Evolutionary conservation across 2,113 vertebrate genomes (phyloP).

Genomic region (Clupea harengus): DNA sequence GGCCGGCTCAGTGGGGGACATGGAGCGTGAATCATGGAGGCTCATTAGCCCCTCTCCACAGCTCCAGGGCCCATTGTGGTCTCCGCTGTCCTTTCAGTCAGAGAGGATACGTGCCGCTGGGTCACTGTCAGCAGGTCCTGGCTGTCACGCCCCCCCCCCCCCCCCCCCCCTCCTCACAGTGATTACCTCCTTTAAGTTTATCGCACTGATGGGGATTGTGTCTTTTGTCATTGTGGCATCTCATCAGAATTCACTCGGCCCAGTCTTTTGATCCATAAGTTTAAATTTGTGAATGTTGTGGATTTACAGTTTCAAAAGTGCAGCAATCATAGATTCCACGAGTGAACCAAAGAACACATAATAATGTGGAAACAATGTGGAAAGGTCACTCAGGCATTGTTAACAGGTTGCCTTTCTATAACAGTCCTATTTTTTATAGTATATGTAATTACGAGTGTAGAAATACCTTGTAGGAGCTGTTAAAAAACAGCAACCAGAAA

Average conservation of each 20-base stretch:
- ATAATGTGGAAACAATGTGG: neutral
- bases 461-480: neutral
- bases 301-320: neutral
- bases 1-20: slow-evolving; percentile 57
- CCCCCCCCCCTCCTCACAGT: slow-evolving; percentile 47
- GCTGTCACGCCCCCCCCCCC: slow-evolving; percentile 46
- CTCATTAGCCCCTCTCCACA: slow-evolving; percentile 64
- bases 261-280: neutral
- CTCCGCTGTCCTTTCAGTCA: slow-evolving; percentile 38
- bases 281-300: neutral
- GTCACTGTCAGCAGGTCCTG: slow-evolving; percentile 28
- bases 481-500: neutral
- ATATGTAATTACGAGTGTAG: neutral
- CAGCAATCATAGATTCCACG: neutral
- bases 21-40: slow-evolving; percentile 61
- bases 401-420: neutral
- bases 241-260: neutral
- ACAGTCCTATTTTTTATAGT: neutral
- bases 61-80: slow-evolving; percentile 60
- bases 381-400: neutral
- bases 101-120: slow-evolving; percentile 49
- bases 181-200: slow-evolving; percentile 61
- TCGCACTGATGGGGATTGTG: slow-evolving; percentile 46
- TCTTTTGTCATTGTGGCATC: neutral
- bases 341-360: neutral